These are phyloP conservation scores for Chirona hameri DNA, from an alignment of 2,888 invertebrate genomes.

Conservation along the genomic window DNA sequence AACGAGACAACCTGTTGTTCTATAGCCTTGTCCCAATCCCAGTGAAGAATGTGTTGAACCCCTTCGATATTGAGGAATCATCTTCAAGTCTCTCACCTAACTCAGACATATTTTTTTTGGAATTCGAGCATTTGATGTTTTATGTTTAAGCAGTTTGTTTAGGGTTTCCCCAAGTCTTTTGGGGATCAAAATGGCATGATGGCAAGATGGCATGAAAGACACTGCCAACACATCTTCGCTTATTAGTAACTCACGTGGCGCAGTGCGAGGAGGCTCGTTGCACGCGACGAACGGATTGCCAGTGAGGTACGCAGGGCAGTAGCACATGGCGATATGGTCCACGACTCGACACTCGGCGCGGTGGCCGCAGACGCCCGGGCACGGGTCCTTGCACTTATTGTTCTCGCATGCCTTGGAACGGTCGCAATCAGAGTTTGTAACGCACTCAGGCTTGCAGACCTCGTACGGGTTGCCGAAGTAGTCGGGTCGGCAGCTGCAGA, in stretches of 20 bases:
- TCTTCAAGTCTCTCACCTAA: too few relatives aligned
- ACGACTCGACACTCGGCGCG: slow-evolving; percentile 68
- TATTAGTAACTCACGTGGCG: background rate
- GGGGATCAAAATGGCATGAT: too few relatives aligned
- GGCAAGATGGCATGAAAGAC: too few relatives aligned
- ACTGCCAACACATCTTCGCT: too few relatives aligned
- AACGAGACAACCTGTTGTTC: too few relatives aligned
- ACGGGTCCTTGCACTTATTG: slow-evolving; percentile 49
- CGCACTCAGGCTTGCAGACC: slow-evolving; percentile 65
- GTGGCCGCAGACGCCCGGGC: slow-evolving; percentile 74
- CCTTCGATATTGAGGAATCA: too few relatives aligned
- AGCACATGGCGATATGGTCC: slow-evolving; percentile 72
- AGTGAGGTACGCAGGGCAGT: slow-evolving; percentile 63
- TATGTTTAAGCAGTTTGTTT: too few relatives aligned
- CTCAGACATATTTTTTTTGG: too few relatives aligned
- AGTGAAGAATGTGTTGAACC: too few relatives aligned
- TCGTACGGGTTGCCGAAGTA: slow-evolving; percentile 56
- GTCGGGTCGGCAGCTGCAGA: slow-evolving; percentile 33
- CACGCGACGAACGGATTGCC: slow-evolving; percentile 62
- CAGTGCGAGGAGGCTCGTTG: slow-evolving; percentile 33
- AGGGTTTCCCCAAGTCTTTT: too few relatives aligned
- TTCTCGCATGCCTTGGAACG: slow-evolving; percentile 62
- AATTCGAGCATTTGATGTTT: too few relatives aligned
- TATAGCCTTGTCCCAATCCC: too few relatives aligned
- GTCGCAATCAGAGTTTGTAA: slow-evolving; percentile 70